Percentiles rank a stretch among this genome's conserved stretches.
These are phyloP conservation scores for Pogonognathellus flavescens DNA, from an alignment of 1,140 invertebrate species.

Conservation along the genomic window DNA sequence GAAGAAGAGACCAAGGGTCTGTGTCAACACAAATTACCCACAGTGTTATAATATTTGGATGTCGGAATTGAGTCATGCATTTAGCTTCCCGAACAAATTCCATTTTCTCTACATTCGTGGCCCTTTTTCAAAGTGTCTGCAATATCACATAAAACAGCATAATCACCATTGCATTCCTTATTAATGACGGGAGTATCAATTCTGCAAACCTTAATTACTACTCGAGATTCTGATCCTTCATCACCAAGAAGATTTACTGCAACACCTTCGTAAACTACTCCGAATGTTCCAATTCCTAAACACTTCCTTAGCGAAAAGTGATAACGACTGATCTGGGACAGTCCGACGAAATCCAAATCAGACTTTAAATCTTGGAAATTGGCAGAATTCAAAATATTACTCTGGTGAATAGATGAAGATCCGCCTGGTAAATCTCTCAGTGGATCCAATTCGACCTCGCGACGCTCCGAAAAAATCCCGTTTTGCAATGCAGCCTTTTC, in stretches of 20 bases:
- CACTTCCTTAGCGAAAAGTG: conserved; percentile 88
- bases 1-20: conserved; percentile 91
- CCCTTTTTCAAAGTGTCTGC: conserved; percentile 90
- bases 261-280: conserved; percentile 93
- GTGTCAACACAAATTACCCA: conserved; percentile 95
- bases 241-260: conserved; percentile 75
- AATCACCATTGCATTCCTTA: too few relatives aligned
- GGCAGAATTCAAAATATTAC: conserved; percentile 81
- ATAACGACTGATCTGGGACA: conserved; percentile 87
- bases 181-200: too few relatives aligned
- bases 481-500: conserved; percentile 75
- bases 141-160: conserved; percentile 62
- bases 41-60: conserved; percentile 93
- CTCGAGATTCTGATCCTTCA: conserved; percentile 75
- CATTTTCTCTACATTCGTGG: conserved; percentile 88
- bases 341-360: conserved; percentile 78
- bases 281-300: conserved; percentile 94
- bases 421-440: conserved; percentile 84
- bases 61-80: conserved; percentile 97
- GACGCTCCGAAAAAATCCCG: conserved; percentile 69
- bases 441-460: conserved; percentile 88
- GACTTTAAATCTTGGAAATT: conserved; percentile 71
- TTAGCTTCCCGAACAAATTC: conserved; percentile 97
- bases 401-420: conserved; percentile 81
- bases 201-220: conserved; percentile 87